Conservation (phyloP, 2,888 invertebrate species). For the Ecdyonurus torrentis region DNA sequence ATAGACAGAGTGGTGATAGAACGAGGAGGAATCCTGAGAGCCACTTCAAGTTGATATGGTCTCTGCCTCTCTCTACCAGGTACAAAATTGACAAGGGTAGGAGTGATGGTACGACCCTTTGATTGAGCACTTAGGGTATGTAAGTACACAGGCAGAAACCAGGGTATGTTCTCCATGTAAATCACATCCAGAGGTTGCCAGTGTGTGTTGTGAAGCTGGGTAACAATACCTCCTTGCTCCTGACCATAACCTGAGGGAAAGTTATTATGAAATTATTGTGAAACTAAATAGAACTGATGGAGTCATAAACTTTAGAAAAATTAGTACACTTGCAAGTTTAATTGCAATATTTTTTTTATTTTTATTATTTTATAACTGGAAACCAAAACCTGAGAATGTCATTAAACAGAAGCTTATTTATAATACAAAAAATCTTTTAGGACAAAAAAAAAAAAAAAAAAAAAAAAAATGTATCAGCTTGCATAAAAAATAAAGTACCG, state of each 20-base stretch:
- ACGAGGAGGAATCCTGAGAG: conserved; percentile 59
- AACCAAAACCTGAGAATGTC: too few relatives aligned
- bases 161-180: conserved; percentile 78
- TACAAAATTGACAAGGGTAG: neutral
- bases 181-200: conserved; percentile 58
- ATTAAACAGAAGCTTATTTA: too few relatives aligned
- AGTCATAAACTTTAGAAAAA: neutral
- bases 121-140: conserved; percentile 59
- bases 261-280: conserved; percentile 6
- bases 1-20: conserved; percentile 67
- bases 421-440: too few relatives aligned
- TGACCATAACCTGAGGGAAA: conserved; percentile 60
- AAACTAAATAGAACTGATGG: too few relatives aligned
- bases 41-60: conserved; percentile 76
- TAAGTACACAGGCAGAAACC: conserved; percentile 78
- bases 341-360: too few relatives aligned
- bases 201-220: conserved; percentile 66
- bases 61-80: conserved; percentile 72
- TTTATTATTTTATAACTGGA: too few relatives aligned
- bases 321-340: too few relatives aligned
- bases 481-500: too few relatives aligned
- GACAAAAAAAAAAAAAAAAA: too few relatives aligned
- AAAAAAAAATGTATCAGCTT: too few relatives aligned
- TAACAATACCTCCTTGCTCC: conserved; percentile 77
- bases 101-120: conserved; percentile 15